Percentiles rank a stretch among this genome's conserved stretches.
These are phyloP conservation scores for Pyrocoelia pectoralis DNA, from an alignment of 2,888 invertebrate genomes.

Conservation along the genomic window DNA sequence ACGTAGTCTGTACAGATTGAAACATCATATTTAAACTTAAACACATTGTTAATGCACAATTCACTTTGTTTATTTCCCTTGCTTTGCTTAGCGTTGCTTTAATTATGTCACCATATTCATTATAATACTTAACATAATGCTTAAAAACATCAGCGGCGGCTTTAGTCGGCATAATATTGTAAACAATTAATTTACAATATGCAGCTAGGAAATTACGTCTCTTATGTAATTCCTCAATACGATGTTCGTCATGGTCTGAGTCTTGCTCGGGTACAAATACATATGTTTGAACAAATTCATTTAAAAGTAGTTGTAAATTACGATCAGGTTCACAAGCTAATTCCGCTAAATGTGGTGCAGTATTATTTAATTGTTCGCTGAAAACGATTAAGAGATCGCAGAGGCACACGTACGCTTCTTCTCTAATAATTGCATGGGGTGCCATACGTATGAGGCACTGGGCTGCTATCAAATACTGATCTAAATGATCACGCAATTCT, in stretches of 20 bases:
- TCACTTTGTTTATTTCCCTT: slow-evolving; percentile 96
- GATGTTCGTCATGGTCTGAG: slow-evolving; percentile 94
- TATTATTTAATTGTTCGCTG: slow-evolving; percentile 76
- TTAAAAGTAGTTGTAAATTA: slow-evolving; percentile 81
- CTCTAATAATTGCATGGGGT: slow-evolving; percentile 73
- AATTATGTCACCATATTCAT: slow-evolving; percentile 98
- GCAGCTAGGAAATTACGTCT: slow-evolving; percentile 94
- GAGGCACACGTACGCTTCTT: slow-evolving; percentile 92
- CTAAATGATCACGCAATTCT: slow-evolving; percentile 74
- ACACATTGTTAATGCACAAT: slow-evolving; percentile 94
- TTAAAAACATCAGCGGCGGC: slow-evolving; percentile 95
- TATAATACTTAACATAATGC: slow-evolving; percentile 97
- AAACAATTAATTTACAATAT: slow-evolving; percentile 97
- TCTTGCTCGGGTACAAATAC: slow-evolving; percentile 91
- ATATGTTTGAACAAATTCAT: slow-evolving; percentile 90
- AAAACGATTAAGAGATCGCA: slow-evolving; percentile 95
- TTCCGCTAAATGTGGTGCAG: slow-evolving; percentile 60
- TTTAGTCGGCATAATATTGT: slow-evolving; percentile 94
- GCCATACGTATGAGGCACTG: slow-evolving; percentile 73
- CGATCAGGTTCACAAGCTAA: slow-evolving; percentile 84
- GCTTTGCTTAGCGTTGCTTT: slow-evolving; percentile 97
- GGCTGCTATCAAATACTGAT: slow-evolving; percentile 78
- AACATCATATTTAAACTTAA: slow-evolving; percentile 90
- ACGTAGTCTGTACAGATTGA: slow-evolving; percentile 68
- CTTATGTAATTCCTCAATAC: slow-evolving; percentile 97